Percentiles rank a stretch among this genome's conserved stretches.
phyloP scores from a whole-genome alignment of 2,113 vertebrate genomes.

The Riparia riparia region DNA sequence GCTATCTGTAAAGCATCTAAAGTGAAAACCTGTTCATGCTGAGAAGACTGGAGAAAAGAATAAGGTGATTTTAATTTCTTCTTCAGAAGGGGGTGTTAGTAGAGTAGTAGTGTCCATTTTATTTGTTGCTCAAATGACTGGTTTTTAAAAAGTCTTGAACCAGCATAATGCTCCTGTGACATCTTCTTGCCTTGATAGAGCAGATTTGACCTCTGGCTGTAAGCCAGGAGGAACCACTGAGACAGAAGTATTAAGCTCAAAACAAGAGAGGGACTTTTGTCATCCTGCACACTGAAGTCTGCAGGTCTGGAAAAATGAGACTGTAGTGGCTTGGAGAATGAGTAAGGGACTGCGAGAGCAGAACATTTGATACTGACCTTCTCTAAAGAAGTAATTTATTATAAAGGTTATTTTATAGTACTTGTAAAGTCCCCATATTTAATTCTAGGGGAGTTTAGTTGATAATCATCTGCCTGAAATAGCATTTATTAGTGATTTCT shows the following conservation, averaged over 20 bases:
- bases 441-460: background rate
- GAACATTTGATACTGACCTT: background rate
- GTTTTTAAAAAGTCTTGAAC: background rate
- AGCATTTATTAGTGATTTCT: background rate
- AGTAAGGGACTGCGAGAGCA: background rate
- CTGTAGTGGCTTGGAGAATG: background rate
- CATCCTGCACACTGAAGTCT: background rate
- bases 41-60: background rate
- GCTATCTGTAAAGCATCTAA: background rate
- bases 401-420: background rate
- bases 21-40: background rate
- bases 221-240: background rate
- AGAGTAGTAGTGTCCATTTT: background rate
- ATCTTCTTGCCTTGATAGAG: background rate
- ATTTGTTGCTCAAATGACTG: background rate
- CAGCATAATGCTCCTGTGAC: background rate
- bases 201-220: background rate
- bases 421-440: background rate
- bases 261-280: background rate
- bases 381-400: background rate
- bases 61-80: background rate
- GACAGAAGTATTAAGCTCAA: background rate
- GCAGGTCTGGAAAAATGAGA: background rate
- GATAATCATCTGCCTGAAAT: background rate
- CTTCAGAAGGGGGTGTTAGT: background rate